phyloP scores from a whole-genome alignment of 2,888 invertebrate genomes.

The Andrena fulva region DNA sequence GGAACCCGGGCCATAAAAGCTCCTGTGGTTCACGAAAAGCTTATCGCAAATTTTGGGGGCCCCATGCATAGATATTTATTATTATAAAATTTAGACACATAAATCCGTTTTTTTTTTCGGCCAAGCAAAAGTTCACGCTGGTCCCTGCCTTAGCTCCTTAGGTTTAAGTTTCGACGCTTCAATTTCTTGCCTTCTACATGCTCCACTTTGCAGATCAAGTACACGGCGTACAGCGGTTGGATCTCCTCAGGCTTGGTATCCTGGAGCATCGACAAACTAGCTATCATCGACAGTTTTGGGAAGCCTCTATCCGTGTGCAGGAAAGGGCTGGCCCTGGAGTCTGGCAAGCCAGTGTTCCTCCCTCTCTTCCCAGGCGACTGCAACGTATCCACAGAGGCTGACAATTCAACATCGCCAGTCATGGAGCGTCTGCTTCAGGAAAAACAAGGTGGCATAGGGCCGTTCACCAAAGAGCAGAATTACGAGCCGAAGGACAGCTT shows the following conservation, averaged over 20 bases:
- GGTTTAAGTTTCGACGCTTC: no score
- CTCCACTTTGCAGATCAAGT: slow-evolving; percentile 88
- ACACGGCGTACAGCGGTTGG: slow-evolving; percentile 96
- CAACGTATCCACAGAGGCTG: slow-evolving; percentile 87
- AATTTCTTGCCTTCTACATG: not conserved
- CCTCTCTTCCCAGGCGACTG: slow-evolving; percentile 93
- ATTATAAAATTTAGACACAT: no score
- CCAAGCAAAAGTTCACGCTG: no score
- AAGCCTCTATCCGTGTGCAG: slow-evolving; percentile 93
- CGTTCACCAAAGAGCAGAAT: slow-evolving; percentile 80
- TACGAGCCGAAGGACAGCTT: slow-evolving; percentile 74
- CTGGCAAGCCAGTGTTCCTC: slow-evolving; percentile 90
- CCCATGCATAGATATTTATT: no score
- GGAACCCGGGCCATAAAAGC: no score
- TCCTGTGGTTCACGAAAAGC: no score
- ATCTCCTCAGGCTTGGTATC: slow-evolving; percentile 92
- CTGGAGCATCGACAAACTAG: slow-evolving; percentile 93
- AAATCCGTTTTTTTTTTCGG: no score
- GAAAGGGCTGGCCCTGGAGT: slow-evolving; percentile 90
- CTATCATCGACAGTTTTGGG: slow-evolving; percentile 94
- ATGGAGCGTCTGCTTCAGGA: slow-evolving; percentile 68
- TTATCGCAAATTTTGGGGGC: no score
- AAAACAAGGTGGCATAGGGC: slow-evolving; percentile 74
- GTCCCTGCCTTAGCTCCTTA: no score
- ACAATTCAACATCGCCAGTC: slow-evolving; percentile 61